Evolutionary conservation across 2,797 vertebrate species (phyloP).

Genomic region (Poecilia gillii): DNA sequence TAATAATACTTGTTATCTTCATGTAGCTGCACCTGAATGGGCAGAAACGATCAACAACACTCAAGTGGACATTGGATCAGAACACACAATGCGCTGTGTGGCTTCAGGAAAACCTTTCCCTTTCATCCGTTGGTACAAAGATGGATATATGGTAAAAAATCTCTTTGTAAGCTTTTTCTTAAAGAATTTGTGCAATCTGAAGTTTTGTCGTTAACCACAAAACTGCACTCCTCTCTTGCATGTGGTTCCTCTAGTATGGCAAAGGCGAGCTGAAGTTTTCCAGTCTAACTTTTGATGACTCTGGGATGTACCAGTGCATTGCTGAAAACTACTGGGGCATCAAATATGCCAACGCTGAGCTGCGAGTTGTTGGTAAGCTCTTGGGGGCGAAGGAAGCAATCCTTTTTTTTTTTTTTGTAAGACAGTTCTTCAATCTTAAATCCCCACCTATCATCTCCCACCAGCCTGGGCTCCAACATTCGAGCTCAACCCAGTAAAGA

Average conservation of each 20-base stretch:
- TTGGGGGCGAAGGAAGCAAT: too few relatives aligned
- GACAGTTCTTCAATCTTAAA: neutral
- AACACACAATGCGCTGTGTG: constrained; percentile 92
- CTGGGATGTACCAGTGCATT: constrained; percentile 97
- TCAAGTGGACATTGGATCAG: constrained; percentile 92
- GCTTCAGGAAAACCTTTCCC: constrained; percentile 93
- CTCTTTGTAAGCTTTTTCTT: neutral
- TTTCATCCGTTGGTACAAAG: constrained; percentile 94
- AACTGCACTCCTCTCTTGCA: constrained; percentile 11
- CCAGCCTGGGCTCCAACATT: constrained; percentile 93
- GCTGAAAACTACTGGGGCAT: constrained; percentile 92
- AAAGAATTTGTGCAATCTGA: neutral
- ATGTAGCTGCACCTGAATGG: constrained; percentile 93
- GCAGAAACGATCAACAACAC: constrained; percentile 97
- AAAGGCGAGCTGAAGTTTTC: constrained; percentile 93
- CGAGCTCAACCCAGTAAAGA: constrained; percentile 94
- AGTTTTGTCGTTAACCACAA: neutral
- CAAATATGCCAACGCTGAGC: constrained; percentile 95
- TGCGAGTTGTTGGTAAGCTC: constrained; percentile 89
- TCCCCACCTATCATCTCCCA: constrained; percentile 26
- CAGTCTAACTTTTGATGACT: constrained; percentile 90
- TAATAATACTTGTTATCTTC: neutral
- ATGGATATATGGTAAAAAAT: constrained; percentile 88
- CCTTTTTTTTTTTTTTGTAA: neutral
- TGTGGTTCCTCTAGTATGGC: constrained; percentile 82